These are phyloP conservation scores for Drosophila carrolli DNA, from an alignment of 1,140 invertebrate species.

Conservation along the genomic window DNA sequence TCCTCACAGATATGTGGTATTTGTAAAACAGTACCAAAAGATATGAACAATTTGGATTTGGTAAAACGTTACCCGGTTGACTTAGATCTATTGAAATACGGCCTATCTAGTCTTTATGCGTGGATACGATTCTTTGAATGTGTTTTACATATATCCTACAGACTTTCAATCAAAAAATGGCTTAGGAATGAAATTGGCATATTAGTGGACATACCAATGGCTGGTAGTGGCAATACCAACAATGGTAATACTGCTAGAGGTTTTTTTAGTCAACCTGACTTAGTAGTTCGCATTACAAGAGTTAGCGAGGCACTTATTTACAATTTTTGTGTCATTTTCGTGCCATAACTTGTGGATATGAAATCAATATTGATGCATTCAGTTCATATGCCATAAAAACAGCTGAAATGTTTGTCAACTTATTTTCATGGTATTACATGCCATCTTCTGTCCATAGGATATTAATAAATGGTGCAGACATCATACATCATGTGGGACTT, in stretches of 20 bases:
- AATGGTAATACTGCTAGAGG: constrained; percentile 21
- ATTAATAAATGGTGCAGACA: constrained; percentile 10
- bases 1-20: no score
- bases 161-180: background rate
- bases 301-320: no score
- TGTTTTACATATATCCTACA: no score
- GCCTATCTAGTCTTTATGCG: no score
- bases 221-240: constrained; percentile 24
- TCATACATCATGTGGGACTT: constrained; percentile 1
- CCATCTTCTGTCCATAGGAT: constrained; percentile 6
- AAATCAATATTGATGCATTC: constrained; percentile 1
- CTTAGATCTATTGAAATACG: background rate
- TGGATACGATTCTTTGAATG: no score
- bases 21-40: no score
- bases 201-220: constrained; percentile 21
- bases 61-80: no score
- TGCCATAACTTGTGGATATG: background rate
- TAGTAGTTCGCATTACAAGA: constrained; percentile 4
- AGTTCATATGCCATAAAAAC: constrained; percentile 3
- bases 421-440: constrained; percentile 7
- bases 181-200: constrained; percentile 2
- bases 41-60: no score
- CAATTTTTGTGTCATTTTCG: constrained; percentile 6
- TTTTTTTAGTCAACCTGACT: constrained; percentile 11
- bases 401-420: constrained; percentile 1